Evolutionary conservation across 2,113 vertebrate species (phyloP).

Genomic region (Ptilorrhoa leucosticta): DNA sequence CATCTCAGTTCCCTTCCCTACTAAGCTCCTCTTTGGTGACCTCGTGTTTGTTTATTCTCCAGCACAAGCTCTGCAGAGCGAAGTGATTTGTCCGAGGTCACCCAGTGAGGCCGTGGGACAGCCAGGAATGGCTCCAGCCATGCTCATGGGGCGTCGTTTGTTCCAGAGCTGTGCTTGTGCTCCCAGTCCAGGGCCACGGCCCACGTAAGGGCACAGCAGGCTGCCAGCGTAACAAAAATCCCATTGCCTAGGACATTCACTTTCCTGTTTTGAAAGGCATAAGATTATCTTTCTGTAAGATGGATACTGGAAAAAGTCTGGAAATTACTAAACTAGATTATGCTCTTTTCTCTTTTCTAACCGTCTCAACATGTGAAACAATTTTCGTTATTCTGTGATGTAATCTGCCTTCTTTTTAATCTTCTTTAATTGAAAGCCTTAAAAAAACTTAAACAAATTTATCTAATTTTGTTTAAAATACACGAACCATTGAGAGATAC

Average conservation of each 20-base stretch:
- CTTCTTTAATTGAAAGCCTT: not conserved
- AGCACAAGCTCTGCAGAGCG: not conserved
- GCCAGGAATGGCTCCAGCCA: not conserved
- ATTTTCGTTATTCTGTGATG: not conserved
- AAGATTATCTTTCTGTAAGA: not conserved
- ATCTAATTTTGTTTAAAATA: not conserved
- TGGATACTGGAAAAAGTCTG: not conserved
- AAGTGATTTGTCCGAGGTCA: conserved; percentile 1
- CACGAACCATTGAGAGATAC: not conserved
- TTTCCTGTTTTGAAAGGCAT: not conserved
- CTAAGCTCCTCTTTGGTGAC: not conserved
- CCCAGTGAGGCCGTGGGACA: not conserved
- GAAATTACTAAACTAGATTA: not conserved
- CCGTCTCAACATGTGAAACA: not conserved
- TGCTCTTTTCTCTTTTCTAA: not conserved
- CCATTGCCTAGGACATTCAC: conserved; percentile 6
- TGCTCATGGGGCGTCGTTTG: not conserved
- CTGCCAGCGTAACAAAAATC: not conserved
- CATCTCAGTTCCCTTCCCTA: not conserved
- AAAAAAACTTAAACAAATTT: not conserved
- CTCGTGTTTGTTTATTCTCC: not conserved
- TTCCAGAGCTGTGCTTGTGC: not conserved
- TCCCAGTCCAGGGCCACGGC: not conserved
- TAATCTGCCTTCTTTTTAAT: not conserved
- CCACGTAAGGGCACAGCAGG: not conserved